These are phyloP conservation scores for Notarius quadriscutis DNA, from an alignment of 2,113 vertebrate species.

Conservation along the genomic window DNA sequence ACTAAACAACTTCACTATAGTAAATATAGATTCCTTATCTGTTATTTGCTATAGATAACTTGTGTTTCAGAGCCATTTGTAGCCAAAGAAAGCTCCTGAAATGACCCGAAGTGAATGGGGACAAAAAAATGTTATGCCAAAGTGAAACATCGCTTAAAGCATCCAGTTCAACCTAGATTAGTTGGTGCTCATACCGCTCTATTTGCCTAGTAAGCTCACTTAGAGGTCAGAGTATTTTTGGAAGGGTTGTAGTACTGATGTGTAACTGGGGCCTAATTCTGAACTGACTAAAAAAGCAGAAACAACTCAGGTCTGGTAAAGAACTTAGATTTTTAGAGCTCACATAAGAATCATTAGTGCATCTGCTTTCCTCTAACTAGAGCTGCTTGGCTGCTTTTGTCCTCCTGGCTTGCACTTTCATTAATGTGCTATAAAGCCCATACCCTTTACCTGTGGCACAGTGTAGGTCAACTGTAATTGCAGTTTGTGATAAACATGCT, in stretches of 20 bases:
- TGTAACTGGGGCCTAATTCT: conserved; percentile 26
- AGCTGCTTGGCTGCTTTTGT: conserved; percentile 17
- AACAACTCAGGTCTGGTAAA: conserved; percentile 33
- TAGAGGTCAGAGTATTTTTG: conserved; percentile 44
- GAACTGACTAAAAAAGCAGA: neutral
- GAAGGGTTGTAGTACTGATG: conserved; percentile 4
- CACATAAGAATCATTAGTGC: conserved; percentile 29
- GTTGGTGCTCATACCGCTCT: conserved; percentile 33
- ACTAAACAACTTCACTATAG: neutral
- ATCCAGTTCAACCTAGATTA: conserved; percentile 35
- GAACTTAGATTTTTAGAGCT: conserved; percentile 36
- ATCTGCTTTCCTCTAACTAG: conserved; percentile 45
- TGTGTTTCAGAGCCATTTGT: neutral
- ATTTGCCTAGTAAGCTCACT: conserved; percentile 48
- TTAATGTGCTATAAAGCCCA: conserved; percentile 27
- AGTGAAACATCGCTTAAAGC: conserved; percentile 24
- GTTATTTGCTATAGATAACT: neutral
- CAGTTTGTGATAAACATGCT: conserved; percentile 51
- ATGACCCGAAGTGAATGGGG: neutral
- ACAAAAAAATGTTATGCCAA: conserved; percentile 9
- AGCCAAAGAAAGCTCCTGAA: neutral
- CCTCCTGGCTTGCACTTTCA: conserved; percentile 32
- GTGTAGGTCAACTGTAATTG: conserved; percentile 55
- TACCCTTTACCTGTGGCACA: conserved; percentile 49
- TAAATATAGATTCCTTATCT: neutral